Evolutionary conservation across 2,797 vertebrate genomes (phyloP).

Genomic region (Schizopygopsis malacanthus): DNA sequence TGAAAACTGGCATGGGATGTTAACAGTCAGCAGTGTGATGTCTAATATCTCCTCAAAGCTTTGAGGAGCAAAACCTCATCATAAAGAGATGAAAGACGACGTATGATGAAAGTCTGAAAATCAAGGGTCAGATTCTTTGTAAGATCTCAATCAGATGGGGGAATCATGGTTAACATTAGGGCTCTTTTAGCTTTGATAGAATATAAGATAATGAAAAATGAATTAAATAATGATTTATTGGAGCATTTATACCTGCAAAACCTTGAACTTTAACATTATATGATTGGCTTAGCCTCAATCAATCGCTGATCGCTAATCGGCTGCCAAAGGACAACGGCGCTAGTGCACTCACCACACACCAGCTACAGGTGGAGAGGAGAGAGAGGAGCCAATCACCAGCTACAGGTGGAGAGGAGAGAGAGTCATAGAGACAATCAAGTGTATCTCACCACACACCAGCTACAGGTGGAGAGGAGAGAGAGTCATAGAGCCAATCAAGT

Average conservation of each 20-base stretch:
- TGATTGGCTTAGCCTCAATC: neutral
- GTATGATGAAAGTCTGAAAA: conserved; percentile 47
- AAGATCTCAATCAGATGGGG: conserved; percentile 31
- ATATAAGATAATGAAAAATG: neutral
- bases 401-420: no score
- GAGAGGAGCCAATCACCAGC: no score
- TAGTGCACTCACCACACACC: no score
- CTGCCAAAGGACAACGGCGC: no score
- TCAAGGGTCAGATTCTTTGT: conserved; percentile 36
- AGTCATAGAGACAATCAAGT: no score
- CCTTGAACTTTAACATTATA: neutral
- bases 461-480: no score
- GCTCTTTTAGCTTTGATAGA: neutral
- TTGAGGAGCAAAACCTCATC: conserved; percentile 42
- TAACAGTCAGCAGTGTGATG: conserved; percentile 57
- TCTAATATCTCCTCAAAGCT: conserved; percentile 54
- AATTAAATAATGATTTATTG: neutral
- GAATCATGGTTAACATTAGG: neutral
- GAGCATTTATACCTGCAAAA: neutral
- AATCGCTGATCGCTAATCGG: neutral
- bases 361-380: no score
- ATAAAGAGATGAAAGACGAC: conserved; percentile 52
- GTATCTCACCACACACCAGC: no score
- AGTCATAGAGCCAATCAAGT: no score
- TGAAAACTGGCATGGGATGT: conserved; percentile 6